Evolutionary conservation across 2,888 invertebrate species (phyloP), one percentile per base, ranked within the genome.

Genomic region (Argynnis bischoffii): DNA sequence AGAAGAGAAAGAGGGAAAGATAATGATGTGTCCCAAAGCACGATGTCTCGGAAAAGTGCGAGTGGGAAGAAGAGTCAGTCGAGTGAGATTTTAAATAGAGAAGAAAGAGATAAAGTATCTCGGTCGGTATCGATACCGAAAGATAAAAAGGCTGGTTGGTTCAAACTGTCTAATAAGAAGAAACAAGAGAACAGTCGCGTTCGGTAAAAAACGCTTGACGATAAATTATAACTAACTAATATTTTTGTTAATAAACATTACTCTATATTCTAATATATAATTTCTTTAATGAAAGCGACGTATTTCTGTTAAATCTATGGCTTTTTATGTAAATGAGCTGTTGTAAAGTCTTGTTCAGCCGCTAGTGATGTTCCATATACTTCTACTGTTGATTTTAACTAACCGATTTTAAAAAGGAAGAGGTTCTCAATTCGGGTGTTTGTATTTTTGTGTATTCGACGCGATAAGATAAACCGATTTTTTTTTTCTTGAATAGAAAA

Each of bases 91-190:
- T 84, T 95, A 73, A 94, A 93, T 69, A 88, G 92, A 70, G 85
- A 81, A 46, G 92, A 88, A 55, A 86, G 92, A 73, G 95, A 93
- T 67, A 88, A 85, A 76, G 84, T 94, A 6, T 93, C 94, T 0
- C 88, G 96, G 68, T 96, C 96, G 1, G 93, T 95, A 57, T 96
- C 96, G 8, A 95, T 96, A 93, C 95, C 96, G 59, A 94, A 95
- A 77, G 95, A 96, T 79, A 95, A 95, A 83, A 94, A 95, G 71
- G 95, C 96, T 50, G 95, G 95, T 65, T 96, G 96, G 96, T 95
- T 96, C 79, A 95, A 95, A 81, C 83, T 95, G 78, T 88, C 92
- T 0, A 95, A 81, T 76, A 92, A 90, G 75, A 92, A 86, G 76
- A 90, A 91, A 71, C 91, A 92, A 76, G 77, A 84, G n/a, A 90